phyloP scores from a whole-genome alignment of 2,797 vertebrate genomes.

The Rallus crepitans region DNA sequence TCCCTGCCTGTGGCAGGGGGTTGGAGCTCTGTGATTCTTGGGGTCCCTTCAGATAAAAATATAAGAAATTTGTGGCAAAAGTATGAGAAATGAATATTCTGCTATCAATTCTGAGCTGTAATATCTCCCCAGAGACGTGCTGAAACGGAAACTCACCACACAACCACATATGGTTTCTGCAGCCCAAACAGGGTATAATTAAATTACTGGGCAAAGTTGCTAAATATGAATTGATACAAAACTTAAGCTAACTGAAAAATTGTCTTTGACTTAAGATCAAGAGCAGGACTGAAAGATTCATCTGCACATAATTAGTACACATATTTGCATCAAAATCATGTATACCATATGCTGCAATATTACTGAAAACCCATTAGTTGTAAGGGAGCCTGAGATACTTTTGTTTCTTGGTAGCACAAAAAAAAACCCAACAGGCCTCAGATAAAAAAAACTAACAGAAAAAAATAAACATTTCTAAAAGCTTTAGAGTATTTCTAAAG shows the following conservation, averaged over 20 bases:
- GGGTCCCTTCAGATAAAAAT: neutral
- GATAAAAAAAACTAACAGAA: neutral
- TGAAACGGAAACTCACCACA: neutral
- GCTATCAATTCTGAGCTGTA: neutral
- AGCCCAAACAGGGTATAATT: constrained; percentile 83
- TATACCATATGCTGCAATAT: constrained; percentile 91
- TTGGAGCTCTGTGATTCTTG: no score
- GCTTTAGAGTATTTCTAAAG: constrained; percentile 21
- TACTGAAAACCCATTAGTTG: constrained; percentile 80
- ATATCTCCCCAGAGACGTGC: neutral
- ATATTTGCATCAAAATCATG: constrained; percentile 94
- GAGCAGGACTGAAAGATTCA: constrained; percentile 84
- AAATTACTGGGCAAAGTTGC: constrained; percentile 91
- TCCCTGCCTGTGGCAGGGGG: no score
- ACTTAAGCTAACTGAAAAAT: constrained; percentile 91
- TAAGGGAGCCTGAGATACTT: constrained; percentile 13
- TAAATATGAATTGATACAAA: constrained; percentile 86
- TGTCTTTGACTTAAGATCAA: constrained; percentile 92
- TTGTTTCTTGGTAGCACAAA: neutral
- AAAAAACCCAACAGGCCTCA: neutral
- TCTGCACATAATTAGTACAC: constrained; percentile 92
- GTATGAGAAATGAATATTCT: neutral
- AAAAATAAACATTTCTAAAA: neutral
- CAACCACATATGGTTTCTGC: constrained; percentile 25
- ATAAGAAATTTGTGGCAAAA: neutral